phyloP scores from a whole-genome alignment of 2,888 invertebrate species.

The Gastrophysa polygoni region DNA sequence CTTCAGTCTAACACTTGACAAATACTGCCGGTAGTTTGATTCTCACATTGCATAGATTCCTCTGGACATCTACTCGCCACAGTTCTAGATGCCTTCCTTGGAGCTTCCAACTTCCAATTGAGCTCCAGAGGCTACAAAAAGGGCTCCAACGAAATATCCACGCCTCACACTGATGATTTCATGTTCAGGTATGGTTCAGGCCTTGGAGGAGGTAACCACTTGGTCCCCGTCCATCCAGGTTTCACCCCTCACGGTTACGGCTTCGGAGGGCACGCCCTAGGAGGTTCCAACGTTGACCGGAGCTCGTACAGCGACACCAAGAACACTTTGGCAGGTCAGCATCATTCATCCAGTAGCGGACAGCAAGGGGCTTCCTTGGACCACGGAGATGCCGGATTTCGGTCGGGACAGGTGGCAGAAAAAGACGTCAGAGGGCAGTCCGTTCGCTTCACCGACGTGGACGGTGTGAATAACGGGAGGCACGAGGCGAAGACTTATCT shows the following conservation, averaged over 20 bases:
- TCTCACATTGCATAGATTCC: no score
- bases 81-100: no score
- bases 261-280: slow-evolving; percentile 35
- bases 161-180: not conserved
- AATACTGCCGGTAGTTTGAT: no score
- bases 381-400: slow-evolving; percentile 62
- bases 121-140: no score
- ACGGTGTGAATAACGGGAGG: slow-evolving; percentile 64
- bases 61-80: no score
- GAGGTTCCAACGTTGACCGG: slow-evolving; percentile 61
- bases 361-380: slow-evolving; percentile 63
- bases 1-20: no score
- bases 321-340: slow-evolving; percentile 63
- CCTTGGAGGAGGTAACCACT: not conserved
- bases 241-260: slow-evolving; percentile 8
- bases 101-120: no score
- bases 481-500: slow-evolving; percentile 67
- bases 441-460: slow-evolving; percentile 64
- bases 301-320: slow-evolving; percentile 64
- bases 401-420: slow-evolving; percentile 57
- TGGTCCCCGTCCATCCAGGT: not conserved
- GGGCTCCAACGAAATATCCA: no score
- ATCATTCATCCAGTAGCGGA: slow-evolving; percentile 62
- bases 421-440: slow-evolving; percentile 58
- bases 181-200: slow-evolving; percentile 51